A percentile compares a stretch with the other conserved stretches of the same genome.
phyloP scores from a whole-genome alignment of 1,140 invertebrate genomes.

The Orchesella cincta region DNA sequence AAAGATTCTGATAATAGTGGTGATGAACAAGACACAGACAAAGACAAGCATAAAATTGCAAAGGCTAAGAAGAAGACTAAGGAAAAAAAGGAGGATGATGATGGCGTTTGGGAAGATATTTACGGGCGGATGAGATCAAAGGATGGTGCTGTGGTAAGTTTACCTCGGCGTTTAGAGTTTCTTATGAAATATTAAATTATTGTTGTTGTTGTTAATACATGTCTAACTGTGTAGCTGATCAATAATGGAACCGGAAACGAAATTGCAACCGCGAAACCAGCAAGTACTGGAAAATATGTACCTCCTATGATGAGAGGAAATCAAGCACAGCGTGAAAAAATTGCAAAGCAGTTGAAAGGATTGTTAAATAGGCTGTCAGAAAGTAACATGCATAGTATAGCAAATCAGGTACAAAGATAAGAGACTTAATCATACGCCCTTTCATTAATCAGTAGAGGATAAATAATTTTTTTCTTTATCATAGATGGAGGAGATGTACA shows the following conservation, averaged over 20 bases:
- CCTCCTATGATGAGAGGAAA: conserved; percentile 74
- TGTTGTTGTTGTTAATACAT: conserved; percentile 38
- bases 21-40: background rate
- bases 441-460: too few species aligned
- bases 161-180: background rate
- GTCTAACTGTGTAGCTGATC: conserved; percentile 38
- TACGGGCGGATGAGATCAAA: conserved; percentile 83
- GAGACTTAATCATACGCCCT: too few species aligned
- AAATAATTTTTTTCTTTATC: conserved; percentile 29
- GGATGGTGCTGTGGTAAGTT: conserved; percentile 73
- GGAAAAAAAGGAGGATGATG: conserved; percentile 48
- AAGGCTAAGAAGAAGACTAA: conserved; percentile 54
- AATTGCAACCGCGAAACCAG: background rate
- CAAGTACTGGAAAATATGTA: conserved; percentile 67
- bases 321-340: conserved; percentile 56
- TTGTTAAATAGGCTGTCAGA: conserved; percentile 84
- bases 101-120: conserved; percentile 80
- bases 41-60: too few species aligned
- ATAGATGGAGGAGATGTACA: conserved; percentile 73
- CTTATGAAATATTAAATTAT: background rate
- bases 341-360: conserved; percentile 82
- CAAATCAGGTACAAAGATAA: conserved; percentile 62
- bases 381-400: conserved; percentile 81
- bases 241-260: too few species aligned
- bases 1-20: conserved; percentile 44